These are phyloP conservation scores for Circaetus cinerascens DNA, from an alignment of 2,113 vertebrate genomes.

Conservation along the genomic window DNA sequence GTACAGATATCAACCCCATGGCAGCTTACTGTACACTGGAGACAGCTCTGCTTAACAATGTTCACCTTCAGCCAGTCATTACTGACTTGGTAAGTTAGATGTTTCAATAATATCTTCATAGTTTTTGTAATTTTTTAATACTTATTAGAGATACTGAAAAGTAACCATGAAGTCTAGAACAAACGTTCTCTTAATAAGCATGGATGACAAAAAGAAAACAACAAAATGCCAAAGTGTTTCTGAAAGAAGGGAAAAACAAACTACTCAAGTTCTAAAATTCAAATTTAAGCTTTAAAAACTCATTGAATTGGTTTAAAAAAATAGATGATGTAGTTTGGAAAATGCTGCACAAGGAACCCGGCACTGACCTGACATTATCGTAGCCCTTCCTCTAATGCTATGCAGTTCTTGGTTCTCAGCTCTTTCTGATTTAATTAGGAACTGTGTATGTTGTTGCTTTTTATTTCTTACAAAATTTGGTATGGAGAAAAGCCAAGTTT, in stretches of 20 bases:
- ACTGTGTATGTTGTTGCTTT: background rate
- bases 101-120: background rate
- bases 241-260: background rate
- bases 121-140: background rate
- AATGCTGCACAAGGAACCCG: background rate
- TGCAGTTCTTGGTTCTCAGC: background rate
- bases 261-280: background rate
- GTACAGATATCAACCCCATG: conserved; percentile 88
- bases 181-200: background rate
- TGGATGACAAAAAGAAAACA: background rate
- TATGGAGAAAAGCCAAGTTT: background rate
- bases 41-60: conserved; percentile 82
- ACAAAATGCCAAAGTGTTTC: background rate
- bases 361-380: background rate
- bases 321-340: background rate
- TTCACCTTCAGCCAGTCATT: conserved; percentile 84
- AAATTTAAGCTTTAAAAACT: background rate
- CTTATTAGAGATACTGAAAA: background rate
- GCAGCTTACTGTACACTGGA: conserved; percentile 84
- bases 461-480: background rate
- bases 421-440: background rate
- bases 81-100: conserved; percentile 86
- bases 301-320: background rate
- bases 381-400: background rate
- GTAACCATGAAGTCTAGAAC: background rate